phyloP scores from a whole-genome alignment of 2,888 invertebrate genomes.

The Micropterix aruncella region DNA sequence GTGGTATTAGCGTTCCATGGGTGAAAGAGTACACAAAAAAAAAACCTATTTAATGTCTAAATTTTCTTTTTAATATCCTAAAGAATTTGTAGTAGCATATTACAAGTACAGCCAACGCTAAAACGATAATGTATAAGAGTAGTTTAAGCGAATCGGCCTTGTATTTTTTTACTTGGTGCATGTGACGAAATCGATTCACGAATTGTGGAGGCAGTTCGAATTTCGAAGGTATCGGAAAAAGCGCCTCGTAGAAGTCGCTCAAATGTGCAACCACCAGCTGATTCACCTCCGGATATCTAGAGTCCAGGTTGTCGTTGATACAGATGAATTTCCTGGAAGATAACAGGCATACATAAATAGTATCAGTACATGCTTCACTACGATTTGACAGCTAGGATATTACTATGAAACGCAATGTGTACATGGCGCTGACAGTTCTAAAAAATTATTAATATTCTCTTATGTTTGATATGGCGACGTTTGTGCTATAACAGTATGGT shows the following conservation, averaged over 20 bases:
- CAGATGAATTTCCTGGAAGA: slow-evolving; percentile 62
- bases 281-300: slow-evolving; percentile 43
- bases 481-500: too few species aligned
- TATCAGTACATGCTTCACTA: background rate
- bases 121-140: background rate
- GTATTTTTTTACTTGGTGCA: background rate
- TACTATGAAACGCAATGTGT: too few species aligned
- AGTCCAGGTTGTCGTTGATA: slow-evolving; percentile 64
- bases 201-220: slow-evolving; percentile 58
- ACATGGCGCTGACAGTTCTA: too few species aligned
- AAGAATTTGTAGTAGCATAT: background rate
- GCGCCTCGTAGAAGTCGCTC: slow-evolving; percentile 59
- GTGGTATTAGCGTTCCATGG: too few species aligned
- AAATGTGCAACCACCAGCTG: slow-evolving; percentile 52
- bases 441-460: too few species aligned
- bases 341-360: slow-evolving; percentile 10
- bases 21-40: too few species aligned
- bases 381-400: too few species aligned
- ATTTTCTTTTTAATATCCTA: background rate
- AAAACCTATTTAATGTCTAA: too few species aligned
- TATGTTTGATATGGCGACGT: too few species aligned
- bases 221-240: slow-evolving; percentile 54
- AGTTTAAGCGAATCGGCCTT: background rate
- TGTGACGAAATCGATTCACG: slow-evolving; percentile 45
- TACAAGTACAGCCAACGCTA: background rate